Base-by-base conservation (phyloP, 2,113 vertebrate species). In the Sphyrna mokarran region DNA sequence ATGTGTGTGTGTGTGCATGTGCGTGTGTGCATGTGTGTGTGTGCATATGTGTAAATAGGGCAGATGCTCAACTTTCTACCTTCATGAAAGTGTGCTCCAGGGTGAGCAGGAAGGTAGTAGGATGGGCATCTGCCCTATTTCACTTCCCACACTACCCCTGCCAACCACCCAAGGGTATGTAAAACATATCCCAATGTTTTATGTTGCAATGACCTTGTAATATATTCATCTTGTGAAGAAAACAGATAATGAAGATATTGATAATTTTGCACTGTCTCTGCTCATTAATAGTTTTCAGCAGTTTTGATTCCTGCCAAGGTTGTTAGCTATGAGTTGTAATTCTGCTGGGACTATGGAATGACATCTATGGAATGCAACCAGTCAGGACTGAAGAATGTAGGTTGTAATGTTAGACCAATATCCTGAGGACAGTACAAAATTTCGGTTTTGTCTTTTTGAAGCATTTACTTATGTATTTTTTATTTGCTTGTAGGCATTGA, bases 301-400 rank as follows among this genome's bases (percentile, higher is more conserved):
- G 61, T 7, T 93, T 68, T 66, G n/a, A 66, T 68, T 37, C 89
- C 33, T n/a, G 72, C 58, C 54, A 13, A 29, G 29, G 54, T 63
- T 33, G 26, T 43, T 1, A 83, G 80, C 37, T 83, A 7, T n/a
- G 40, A 72, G 93, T 72, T 72, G 40, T 72, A 54, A 40, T 70
- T 37, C 94, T 72, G 69, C 48, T 95, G 69, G 94, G 94, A 43
- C 94, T 95, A 43, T 72, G 94, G 69, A 95, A 76, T 72, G 94
- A 76, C 94, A 72, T 95, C 40, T 26, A 76, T 95, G 94, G 94
- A 95, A 95, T 95, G 94, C 29, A 95, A 48, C 54, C 94, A 95
- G 94, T 95, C 94, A 95, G 68, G 68, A 23, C 22, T 95, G 94
- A 95, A 95, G 68, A 95, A 95, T 95, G 94, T 95, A 33, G 66